phyloP scores from a whole-genome alignment of 2,888 invertebrate species.

The Cynaeus angustus region DNA sequence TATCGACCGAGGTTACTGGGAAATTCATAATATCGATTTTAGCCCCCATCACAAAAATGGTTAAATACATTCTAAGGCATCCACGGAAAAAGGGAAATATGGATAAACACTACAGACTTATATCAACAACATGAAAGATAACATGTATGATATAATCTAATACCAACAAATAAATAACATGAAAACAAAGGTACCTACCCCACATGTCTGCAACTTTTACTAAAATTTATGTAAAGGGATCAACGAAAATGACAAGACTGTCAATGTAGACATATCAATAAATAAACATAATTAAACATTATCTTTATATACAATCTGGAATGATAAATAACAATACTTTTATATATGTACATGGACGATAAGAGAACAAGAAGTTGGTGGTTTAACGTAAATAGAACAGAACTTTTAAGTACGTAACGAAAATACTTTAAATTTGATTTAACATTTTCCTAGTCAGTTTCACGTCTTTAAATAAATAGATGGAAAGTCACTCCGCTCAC shows the following conservation, averaged over 20 bases:
- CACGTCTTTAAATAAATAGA: constrained; percentile 28
- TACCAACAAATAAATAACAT: too few species aligned
- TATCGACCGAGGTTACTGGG: constrained; percentile 27
- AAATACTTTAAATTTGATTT: constrained; percentile 29
- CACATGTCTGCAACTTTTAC: background rate
- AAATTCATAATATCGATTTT: constrained; percentile 24
- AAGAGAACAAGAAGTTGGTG: constrained; percentile 32
- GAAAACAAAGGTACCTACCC: background rate
- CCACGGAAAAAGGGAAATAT: too few species aligned
- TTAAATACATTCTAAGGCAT: too few species aligned
- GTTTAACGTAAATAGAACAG: constrained; percentile 29
- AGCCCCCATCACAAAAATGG: too few species aligned
- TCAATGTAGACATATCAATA: too few species aligned
- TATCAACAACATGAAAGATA: too few species aligned
- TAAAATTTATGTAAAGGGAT: background rate
- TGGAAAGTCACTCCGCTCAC: constrained; percentile 46
- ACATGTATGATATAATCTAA: too few species aligned
- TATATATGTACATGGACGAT: constrained; percentile 50
- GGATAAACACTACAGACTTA: background rate
- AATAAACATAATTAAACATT: constrained; percentile 43
- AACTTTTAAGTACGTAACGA: constrained; percentile 42
- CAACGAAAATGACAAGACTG: background rate
- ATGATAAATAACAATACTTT: constrained; percentile 52
- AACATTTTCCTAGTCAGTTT: constrained; percentile 24
- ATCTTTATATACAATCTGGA: constrained; percentile 51